Conservation (phyloP, 2,888 invertebrate genomes). For the Thalpophila matura region DNA sequence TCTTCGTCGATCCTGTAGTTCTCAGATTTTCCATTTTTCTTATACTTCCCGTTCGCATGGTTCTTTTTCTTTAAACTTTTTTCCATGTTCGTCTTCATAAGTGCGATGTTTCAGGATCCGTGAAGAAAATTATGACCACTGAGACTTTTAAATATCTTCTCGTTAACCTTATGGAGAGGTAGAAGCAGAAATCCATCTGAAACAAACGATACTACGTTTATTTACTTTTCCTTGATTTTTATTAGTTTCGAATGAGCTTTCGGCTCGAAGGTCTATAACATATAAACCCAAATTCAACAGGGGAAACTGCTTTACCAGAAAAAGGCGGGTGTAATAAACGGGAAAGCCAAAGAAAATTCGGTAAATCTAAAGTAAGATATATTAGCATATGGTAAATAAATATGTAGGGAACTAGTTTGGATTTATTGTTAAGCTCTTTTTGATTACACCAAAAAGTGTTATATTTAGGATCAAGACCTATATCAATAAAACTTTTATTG, state of each 20-base stretch:
- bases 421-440: slow-evolving; percentile 34
- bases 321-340: slow-evolving; percentile 75
- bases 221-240: slow-evolving; percentile 49
- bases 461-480: slow-evolving; percentile 9
- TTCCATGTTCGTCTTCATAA: slow-evolving; percentile 81
- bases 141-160: slow-evolving; percentile 48
- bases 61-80: slow-evolving; percentile 85
- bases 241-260: slow-evolving; percentile 61
- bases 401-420: slow-evolving; percentile 17
- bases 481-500: slow-evolving; percentile 21
- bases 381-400: slow-evolving; percentile 64
- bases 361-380: slow-evolving; percentile 64
- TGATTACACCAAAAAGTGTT: slow-evolving; percentile 29
- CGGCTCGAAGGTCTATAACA: slow-evolving; percentile 59
- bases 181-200: slow-evolving; percentile 67
- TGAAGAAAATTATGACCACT: slow-evolving; percentile 41
- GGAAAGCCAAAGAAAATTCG: slow-evolving; percentile 62
- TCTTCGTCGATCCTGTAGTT: slow-evolving; percentile 82
- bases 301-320: slow-evolving; percentile 77
- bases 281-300: slow-evolving; percentile 72
- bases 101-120: slow-evolving; percentile 22
- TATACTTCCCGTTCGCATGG: slow-evolving; percentile 85
- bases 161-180: slow-evolving; percentile 45
- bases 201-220: slow-evolving; percentile 61
- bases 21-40: slow-evolving; percentile 84